Percentiles rank a stretch among this genome's conserved stretches.
phyloP scores from a whole-genome alignment of 2,113 vertebrate species.

The Equus przewalskii region DNA sequence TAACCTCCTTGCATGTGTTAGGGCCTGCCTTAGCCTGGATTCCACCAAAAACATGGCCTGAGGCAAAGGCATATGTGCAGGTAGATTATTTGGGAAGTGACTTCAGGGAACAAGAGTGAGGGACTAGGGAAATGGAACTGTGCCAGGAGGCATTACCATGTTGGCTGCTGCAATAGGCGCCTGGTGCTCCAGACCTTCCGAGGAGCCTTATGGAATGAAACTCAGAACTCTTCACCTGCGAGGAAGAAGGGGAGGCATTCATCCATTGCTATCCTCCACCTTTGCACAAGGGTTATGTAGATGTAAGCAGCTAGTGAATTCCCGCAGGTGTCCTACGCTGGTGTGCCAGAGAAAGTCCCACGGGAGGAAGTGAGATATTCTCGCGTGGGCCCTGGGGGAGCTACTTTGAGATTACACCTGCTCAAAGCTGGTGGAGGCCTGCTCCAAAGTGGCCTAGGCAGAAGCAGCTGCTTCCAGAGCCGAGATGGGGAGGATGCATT shows the following conservation, averaged over 20 bases:
- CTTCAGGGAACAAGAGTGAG: not conserved
- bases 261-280: not conserved
- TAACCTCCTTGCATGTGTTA: not conserved
- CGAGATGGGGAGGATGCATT: not conserved
- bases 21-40: not conserved
- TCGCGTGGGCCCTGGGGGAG: not conserved
- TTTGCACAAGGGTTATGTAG: not conserved
- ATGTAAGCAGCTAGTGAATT: not conserved
- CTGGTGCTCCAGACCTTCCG: not conserved
- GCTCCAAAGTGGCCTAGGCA: not conserved
- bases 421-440: not conserved
- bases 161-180: not conserved
- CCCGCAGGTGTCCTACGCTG: not conserved
- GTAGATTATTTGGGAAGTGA: not conserved
- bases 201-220: not conserved
- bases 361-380: not conserved
- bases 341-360: not conserved
- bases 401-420: not conserved
- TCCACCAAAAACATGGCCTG: not conserved
- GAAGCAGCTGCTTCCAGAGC: not conserved
- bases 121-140: not conserved
- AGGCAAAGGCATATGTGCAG: not conserved
- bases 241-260: not conserved
- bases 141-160: not conserved
- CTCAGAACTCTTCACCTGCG: not conserved